Percentiles rank a stretch among this genome's conserved stretches.
These are phyloP conservation scores for Siderastrea siderea DNA, from an alignment of 92 coral and sea anemone species.

Conservation along the genomic window DNA sequence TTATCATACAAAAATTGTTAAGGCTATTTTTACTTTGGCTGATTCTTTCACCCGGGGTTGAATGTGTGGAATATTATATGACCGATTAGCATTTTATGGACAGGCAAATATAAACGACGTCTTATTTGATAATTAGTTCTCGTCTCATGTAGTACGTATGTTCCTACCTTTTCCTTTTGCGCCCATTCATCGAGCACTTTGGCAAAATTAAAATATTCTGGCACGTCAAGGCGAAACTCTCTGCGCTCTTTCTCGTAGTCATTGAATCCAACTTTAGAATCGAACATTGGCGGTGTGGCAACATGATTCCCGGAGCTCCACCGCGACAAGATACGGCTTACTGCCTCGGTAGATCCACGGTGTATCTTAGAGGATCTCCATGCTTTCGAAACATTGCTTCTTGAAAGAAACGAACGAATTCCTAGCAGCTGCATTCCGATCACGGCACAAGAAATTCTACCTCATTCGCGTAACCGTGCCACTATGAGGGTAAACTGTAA, in stretches of 20 bases:
- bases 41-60: no score
- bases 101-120: no score
- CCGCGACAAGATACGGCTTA: constrained; percentile 7
- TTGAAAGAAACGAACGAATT: background rate
- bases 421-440: constrained; percentile 11
- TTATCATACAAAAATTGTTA: no score
- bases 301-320: constrained; percentile 17
- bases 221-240: constrained; percentile 68
- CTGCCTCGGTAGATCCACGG: background rate
- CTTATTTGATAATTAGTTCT: no score
- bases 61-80: no score
- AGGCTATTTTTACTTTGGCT: no score
- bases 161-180: constrained; percentile 69
- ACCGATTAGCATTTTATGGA: no score
- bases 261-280: constrained; percentile 82
- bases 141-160: background rate
- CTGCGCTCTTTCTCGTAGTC: constrained; percentile 77
- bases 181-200: constrained; percentile 86
- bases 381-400: background rate
- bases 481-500: background rate
- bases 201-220: constrained; percentile 89
- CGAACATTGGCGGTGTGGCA: constrained; percentile 73
- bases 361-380: constrained; percentile 7
- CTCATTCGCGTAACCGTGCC: background rate
- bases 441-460: background rate